These are phyloP conservation scores for Frankliniella fusca DNA, from an alignment of 2,888 invertebrate species.

Conservation along the genomic window DNA sequence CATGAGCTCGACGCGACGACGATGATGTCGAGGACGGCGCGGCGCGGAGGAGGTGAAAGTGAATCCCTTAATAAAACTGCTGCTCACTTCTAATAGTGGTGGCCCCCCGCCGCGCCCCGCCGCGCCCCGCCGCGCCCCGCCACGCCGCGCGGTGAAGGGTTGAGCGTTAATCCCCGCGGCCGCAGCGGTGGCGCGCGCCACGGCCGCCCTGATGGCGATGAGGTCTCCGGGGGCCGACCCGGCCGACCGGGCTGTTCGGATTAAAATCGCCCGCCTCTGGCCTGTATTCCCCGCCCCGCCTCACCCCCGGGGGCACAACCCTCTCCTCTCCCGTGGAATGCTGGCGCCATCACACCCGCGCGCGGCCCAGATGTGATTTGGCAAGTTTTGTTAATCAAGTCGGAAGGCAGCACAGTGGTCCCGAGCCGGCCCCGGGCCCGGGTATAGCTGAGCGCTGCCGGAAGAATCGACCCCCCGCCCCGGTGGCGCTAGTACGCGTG, in stretches of 20 bases:
- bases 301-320: not conserved
- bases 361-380: slow-evolving; percentile 19
- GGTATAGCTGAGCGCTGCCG: not conserved
- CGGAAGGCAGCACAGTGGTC: not conserved
- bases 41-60: not conserved
- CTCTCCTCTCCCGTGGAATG: not conserved
- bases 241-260: not conserved
- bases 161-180: slow-evolving; percentile 8
- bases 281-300: no score
- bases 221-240: not conserved
- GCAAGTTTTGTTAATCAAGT: slow-evolving; percentile 23
- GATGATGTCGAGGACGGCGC: not conserved
- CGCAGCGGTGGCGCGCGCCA: slow-evolving; percentile 8
- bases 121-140: not conserved
- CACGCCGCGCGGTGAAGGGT: not conserved
- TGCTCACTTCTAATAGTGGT: slow-evolving; percentile 1
- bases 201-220: not conserved
- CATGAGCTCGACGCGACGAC: not conserved
- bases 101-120: not conserved
- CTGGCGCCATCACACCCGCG: not conserved
- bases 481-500: no score
- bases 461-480: no score
- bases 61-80: slow-evolving; percentile 6
- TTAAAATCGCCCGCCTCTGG: not conserved
- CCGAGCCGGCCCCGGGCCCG: not conserved